These are phyloP conservation scores for Bradypodion pumilum DNA, from an alignment of 2,797 vertebrate species.

Conservation along the genomic window DNA sequence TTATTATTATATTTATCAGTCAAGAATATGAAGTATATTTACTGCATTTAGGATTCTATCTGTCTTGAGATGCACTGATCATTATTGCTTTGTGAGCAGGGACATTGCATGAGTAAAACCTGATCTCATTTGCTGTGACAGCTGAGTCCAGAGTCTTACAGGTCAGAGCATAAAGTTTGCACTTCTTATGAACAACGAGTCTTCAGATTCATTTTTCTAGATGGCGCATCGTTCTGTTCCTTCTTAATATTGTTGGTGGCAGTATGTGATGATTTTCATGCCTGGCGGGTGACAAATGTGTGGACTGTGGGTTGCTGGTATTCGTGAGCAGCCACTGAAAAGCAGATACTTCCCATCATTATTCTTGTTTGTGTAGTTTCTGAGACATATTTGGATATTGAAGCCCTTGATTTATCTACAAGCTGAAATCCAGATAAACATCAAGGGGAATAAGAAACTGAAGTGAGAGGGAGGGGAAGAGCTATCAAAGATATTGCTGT, in stretches of 20 bases:
- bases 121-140: neutral
- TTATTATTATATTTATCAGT: too few relatives aligned
- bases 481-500: slow-evolving; percentile 66
- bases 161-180: slow-evolving; percentile 32
- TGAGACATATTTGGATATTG: slow-evolving; percentile 71
- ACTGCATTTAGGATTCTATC: neutral
- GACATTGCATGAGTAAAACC: neutral
- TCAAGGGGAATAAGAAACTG: slow-evolving; percentile 59
- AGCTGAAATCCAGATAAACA: slow-evolving; percentile 60
- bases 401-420: slow-evolving; percentile 67
- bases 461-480: slow-evolving; percentile 40
- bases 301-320: slow-evolving; percentile 60
- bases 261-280: slow-evolving; percentile 34
- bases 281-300: slow-evolving; percentile 58
- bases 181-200: slow-evolving; percentile 47
- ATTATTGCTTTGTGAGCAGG: neutral
- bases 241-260: slow-evolving; percentile 59
- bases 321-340: slow-evolving; percentile 67
- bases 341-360: slow-evolving; percentile 66
- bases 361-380: slow-evolving; percentile 65
- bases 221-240: slow-evolving; percentile 34
- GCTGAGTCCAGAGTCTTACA: neutral
- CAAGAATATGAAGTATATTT: neutral
- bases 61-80: neutral
- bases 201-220: slow-evolving; percentile 57